Evolutionary conservation across 2,797 vertebrate genomes (phyloP).

Genomic region (Amblyraja radiata): DNA sequence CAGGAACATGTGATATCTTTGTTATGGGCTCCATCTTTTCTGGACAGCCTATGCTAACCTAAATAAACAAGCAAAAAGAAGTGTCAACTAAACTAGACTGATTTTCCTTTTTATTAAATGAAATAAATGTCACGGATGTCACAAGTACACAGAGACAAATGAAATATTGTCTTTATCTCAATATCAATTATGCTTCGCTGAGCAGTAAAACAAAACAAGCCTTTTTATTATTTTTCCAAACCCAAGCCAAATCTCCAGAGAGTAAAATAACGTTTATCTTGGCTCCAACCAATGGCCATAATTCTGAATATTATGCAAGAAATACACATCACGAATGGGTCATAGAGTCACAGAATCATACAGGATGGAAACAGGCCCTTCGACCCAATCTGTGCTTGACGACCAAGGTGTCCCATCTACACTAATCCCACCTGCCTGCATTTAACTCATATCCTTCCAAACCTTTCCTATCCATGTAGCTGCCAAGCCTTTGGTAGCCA

Average conservation of each 20-base stretch:
- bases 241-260: conserved; percentile 9
- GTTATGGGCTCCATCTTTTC: conserved; percentile 99
- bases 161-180: neutral
- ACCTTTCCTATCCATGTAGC: too few species aligned
- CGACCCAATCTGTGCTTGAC: too few species aligned
- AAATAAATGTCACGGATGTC: neutral
- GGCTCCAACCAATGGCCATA: neutral
- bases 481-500: neutral
- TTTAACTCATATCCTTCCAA: too few species aligned
- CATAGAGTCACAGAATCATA: too few species aligned
- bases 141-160: neutral
- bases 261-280: conserved; percentile 44
- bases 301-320: neutral
- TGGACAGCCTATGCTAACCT: conserved; percentile 91
- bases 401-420: too few species aligned
- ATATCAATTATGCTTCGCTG: neutral
- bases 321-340: neutral
- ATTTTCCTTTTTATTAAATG: neutral
- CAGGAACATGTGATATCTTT: conserved; percentile 93
- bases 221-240: neutral
- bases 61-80: neutral
- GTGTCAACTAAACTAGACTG: neutral
- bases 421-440: too few species aligned
- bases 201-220: neutral
- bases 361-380: too few species aligned